These are phyloP conservation scores for Neoitamus cyanurus DNA, from an alignment of 2,888 invertebrate genomes.

Conservation along the genomic window DNA sequence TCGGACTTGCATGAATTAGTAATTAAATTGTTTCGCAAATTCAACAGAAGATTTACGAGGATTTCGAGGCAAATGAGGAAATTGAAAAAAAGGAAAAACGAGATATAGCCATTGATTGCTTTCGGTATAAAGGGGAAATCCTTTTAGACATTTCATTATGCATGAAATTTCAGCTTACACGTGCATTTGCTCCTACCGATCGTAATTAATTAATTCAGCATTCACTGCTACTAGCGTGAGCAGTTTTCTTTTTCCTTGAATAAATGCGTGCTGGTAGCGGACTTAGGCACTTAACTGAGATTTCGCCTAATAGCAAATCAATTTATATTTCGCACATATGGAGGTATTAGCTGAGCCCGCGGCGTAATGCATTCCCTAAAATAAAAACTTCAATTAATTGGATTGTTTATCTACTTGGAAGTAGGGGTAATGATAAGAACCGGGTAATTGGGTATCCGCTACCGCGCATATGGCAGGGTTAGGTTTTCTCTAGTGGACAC, in stretches of 20 bases:
- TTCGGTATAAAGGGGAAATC: not conserved
- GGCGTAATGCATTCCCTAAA: too few relatives aligned
- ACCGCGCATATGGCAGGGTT: too few relatives aligned
- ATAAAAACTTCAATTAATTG: too few relatives aligned
- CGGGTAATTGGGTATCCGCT: too few relatives aligned
- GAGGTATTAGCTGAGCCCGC: too few relatives aligned
- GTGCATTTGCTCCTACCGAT: not conserved
- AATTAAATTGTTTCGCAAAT: conserved; percentile 3
- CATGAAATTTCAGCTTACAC: not conserved
- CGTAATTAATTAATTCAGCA: not conserved
- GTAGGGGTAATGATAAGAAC: too few relatives aligned
- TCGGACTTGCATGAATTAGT: not conserved
- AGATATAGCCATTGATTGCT: not conserved
- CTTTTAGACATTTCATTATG: not conserved
- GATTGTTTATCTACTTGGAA: too few relatives aligned
- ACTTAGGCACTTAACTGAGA: too few relatives aligned
- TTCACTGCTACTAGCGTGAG: not conserved
- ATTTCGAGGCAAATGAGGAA: not conserved
- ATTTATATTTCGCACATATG: too few relatives aligned
- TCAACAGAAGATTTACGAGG: not conserved
- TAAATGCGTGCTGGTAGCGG: not conserved
- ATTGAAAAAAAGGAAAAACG: not conserved
- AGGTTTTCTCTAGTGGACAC: too few relatives aligned
- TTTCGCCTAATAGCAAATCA: too few relatives aligned
- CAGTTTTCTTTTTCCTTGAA: not conserved